phyloP scores from a whole-genome alignment of 2,888 invertebrate genomes.

The Maniola hyperantus region DNA sequence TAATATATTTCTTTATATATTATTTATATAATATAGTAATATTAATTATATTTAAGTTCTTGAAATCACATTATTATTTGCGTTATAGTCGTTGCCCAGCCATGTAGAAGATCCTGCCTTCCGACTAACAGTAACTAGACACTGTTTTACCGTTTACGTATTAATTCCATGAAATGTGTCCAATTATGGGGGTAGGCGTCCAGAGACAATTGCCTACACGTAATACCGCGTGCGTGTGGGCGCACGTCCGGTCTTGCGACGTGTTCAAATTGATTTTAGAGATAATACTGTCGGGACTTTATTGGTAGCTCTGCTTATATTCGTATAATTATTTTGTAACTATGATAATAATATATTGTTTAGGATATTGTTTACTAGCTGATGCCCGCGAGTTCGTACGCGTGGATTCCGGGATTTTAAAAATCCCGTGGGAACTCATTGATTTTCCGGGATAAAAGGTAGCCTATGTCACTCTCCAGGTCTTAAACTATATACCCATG shows the following conservation, averaged over 20 bases:
- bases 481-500: no score
- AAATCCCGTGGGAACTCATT: no score
- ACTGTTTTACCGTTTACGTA: not conserved
- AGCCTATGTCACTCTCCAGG: no score
- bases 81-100: conserved; percentile 1
- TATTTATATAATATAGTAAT: no score
- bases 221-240: conserved; percentile 13
- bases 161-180: conserved; percentile 14
- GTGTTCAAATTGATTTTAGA: conserved; percentile 8
- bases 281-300: not conserved
- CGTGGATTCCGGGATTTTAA: no score
- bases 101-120: not conserved
- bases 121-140: conserved; percentile 3
- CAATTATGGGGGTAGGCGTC: conserved; percentile 7
- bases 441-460: no score
- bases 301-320: not conserved
- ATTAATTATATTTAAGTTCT: no score
- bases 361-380: not conserved
- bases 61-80: not conserved
- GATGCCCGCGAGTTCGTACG: no score
- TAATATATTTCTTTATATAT: no score
- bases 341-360: not conserved
- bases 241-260: conserved; percentile 13
- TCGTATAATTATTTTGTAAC: not conserved
- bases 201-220: conserved; percentile 13